A percentile compares a stretch with the other conserved stretches of the same genome.
Conservation (phyloP, 2,113 vertebrate species). For the Dicrurus megarhynchus region DNA sequence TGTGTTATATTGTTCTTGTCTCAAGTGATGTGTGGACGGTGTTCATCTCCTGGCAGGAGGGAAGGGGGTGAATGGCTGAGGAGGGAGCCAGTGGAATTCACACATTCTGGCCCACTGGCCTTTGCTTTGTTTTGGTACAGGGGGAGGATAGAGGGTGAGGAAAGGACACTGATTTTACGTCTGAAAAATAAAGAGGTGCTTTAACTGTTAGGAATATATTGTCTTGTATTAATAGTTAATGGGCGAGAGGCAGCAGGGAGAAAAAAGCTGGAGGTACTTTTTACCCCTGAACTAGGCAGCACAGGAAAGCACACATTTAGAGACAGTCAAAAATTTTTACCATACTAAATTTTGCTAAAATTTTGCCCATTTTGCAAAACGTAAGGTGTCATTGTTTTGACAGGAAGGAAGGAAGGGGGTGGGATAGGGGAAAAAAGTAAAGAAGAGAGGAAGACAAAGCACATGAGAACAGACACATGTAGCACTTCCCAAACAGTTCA, state of each 20-base stretch:
- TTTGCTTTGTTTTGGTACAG: not conserved
- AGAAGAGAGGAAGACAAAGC: not conserved
- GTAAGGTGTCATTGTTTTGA: not conserved
- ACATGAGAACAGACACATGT: not conserved
- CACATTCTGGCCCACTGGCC: rapidly evolving
- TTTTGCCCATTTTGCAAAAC: not conserved
- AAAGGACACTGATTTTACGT: not conserved
- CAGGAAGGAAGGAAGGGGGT: not conserved
- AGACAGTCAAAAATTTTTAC: not conserved
- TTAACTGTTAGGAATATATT: not conserved
- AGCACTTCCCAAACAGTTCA: not conserved
- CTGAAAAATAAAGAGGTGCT: not conserved
- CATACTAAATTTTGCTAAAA: not conserved
- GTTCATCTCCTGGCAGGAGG: not conserved
- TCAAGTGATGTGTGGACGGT: not conserved
- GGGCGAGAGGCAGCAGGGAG: too few species aligned
- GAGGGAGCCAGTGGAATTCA: not conserved
- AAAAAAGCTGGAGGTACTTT: not conserved
- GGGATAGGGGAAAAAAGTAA: not conserved
- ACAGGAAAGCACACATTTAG: not conserved
- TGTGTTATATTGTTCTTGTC: conserved; percentile 34
- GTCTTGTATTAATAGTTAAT: not conserved
- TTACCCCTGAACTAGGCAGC: not conserved
- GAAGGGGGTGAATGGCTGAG: not conserved
- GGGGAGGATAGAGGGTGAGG: not conserved